Conservation (phyloP, 2,113 vertebrate species). For the Asarcornis scutulata region DNA sequence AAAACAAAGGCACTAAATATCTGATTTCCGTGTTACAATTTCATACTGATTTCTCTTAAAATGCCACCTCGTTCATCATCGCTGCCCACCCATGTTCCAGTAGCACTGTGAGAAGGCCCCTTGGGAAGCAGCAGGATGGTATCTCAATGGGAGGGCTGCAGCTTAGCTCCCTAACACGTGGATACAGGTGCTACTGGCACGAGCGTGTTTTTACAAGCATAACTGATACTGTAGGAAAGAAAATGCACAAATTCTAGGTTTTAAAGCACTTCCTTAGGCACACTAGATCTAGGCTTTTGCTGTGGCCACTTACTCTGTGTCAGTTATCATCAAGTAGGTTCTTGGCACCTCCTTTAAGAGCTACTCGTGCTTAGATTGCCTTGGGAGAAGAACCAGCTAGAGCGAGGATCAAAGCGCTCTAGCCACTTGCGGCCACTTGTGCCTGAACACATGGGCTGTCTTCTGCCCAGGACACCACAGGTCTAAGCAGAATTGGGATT, state of each 20-base stretch:
- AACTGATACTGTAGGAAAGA: not conserved
- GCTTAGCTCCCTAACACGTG: not conserved
- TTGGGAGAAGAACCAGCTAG: not conserved
- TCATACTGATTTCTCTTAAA: not conserved
- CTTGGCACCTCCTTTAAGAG: not conserved
- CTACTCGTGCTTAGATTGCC: fast-evolving
- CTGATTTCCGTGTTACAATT: not conserved
- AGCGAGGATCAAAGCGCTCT: not conserved
- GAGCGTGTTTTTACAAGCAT: not conserved
- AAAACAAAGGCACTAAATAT: not conserved
- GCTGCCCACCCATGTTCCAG: not conserved
- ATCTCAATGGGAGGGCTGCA: not conserved
- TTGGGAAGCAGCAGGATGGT: not conserved
- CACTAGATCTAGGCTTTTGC: not conserved
- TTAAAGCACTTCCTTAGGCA: not conserved
- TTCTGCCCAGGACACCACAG: not conserved
- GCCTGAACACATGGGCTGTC: not conserved
- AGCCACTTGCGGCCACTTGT: fast-evolving
- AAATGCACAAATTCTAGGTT: not conserved
- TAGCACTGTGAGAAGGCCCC: not conserved
- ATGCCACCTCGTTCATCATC: not conserved
- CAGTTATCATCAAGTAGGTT: not conserved
- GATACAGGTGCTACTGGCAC: not conserved
- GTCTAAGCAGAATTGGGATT: not conserved
- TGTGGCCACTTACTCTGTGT: not conserved